Conservation (phyloP, 2,113 vertebrate genomes). For the Elaphurus davidianus region DNA sequence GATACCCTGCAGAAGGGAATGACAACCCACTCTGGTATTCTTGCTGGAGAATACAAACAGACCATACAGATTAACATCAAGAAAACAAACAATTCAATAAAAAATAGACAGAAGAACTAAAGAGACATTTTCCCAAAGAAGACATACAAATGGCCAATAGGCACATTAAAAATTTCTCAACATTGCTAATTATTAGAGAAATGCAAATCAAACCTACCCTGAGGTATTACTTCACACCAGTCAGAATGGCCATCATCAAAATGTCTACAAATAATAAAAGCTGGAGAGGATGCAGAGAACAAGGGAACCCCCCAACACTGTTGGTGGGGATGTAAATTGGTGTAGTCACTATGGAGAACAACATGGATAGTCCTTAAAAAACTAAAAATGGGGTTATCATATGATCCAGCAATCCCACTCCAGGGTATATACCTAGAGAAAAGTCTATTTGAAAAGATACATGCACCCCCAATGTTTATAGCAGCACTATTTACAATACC, state of each 20-base stretch:
- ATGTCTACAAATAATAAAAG: not conserved
- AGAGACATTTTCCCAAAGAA: not conserved
- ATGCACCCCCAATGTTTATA: not conserved
- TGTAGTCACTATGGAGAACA: not conserved
- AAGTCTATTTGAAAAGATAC: not conserved
- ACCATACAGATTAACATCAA: not conserved
- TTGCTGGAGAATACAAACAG: not conserved
- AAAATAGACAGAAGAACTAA: not conserved
- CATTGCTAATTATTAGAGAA: not conserved
- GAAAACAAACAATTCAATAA: not conserved
- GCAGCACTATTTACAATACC: not conserved
- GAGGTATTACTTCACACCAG: not conserved
- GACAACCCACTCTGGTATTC: not conserved
- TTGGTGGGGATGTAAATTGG: not conserved
- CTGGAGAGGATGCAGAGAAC: not conserved
- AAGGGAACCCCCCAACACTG: not conserved
- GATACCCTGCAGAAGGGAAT: not conserved
- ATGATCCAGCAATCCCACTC: not conserved
- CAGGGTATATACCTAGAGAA: not conserved
- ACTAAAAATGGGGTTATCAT: not conserved
- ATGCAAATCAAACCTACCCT: not conserved
- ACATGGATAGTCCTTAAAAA: not conserved
- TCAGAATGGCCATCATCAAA: not conserved
- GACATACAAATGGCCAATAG: not conserved
- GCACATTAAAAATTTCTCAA: not conserved